Percentiles rank a stretch among this genome's conserved stretches.
Evolutionary conservation across 2,888 invertebrate genomes (phyloP).

Genomic region (Pyrochroa serraticornis): DNA sequence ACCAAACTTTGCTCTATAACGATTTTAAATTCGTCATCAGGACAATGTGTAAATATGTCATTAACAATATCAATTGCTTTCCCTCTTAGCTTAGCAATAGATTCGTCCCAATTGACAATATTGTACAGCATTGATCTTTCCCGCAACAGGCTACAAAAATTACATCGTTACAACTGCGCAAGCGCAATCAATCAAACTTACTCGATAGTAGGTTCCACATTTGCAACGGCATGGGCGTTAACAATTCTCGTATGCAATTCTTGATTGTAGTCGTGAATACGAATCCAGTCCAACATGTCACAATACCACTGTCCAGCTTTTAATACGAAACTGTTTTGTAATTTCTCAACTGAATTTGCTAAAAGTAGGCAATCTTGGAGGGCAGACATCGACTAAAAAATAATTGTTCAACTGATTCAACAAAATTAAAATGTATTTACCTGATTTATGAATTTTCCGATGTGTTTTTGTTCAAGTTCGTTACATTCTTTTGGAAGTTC

Average conservation of each 20-base stretch:
- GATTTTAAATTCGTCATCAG: constrained; percentile 33
- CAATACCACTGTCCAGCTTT: constrained; percentile 56
- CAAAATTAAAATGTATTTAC: constrained; percentile 28
- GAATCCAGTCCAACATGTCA: constrained; percentile 52
- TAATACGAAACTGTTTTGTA: constrained; percentile 42
- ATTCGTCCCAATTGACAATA: constrained; percentile 48
- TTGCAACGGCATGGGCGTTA: constrained; percentile 35
- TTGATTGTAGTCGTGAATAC: constrained; percentile 39
- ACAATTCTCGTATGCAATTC: constrained; percentile 47
- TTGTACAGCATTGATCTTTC: constrained; percentile 39
- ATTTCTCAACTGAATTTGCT: constrained; percentile 25
- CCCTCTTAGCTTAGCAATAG: constrained; percentile 48
- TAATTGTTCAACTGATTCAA: constrained; percentile 19
- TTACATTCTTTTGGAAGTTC: constrained; percentile 59
- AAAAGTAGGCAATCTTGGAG: constrained; percentile 30
- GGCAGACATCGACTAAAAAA: constrained; percentile 35
- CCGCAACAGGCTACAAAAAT: constrained; percentile 6
- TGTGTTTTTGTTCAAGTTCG: constrained; percentile 64
- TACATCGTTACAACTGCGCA: neutral
- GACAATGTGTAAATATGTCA: constrained; percentile 39
- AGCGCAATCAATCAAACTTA: constrained; percentile 19
- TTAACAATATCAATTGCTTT: constrained; percentile 44
- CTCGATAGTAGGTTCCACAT: constrained; percentile 36
- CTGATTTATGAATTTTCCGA: constrained; percentile 56
- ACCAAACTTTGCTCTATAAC: constrained; percentile 53